Evolutionary conservation across 2,797 vertebrate genomes (phyloP), one percentile per base, ranked within the genome.

Genomic region (Rhyacichthys aspro): DNA sequence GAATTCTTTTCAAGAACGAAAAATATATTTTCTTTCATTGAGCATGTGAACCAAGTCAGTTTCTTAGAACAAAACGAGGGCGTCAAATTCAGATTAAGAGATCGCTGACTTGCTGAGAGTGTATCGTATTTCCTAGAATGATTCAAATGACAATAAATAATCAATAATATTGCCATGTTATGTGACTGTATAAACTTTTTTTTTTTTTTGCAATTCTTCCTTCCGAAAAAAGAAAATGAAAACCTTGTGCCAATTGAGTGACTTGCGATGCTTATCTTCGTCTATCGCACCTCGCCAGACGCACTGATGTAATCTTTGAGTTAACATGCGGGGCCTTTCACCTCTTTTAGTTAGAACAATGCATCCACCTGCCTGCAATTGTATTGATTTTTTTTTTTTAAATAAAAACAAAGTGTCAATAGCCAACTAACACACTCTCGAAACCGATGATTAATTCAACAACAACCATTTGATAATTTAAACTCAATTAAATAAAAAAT

Each of bases 41-140:
- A 58, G 43, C 55, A 63, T 90, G 82, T 74, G 81, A 87, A 86
- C 68, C 43, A 33, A 37, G 41, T 73, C 70, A 37, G 74, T 64
- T 92, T 92, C 91, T 90, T 55, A 92, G 91, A 92, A 92, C 75
- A 54, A 75, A 83, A 78, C 57, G 52, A 84, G 64, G 84, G 84
- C 76, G 81, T 78, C 52, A 43, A 71, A 73, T 76, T 72, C 45
- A 28, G 23, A 28, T 28, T 28, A 28, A 5, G 23, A 28, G 23
- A 28, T 28, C 67, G 63, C 75, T 42, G 28, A 55, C 50, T 44
- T 17, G 56, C 53, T 41, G 53, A 37, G 39, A 55, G 14, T 18
- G 3, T 70, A 49, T 46, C 63, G 50, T 10, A 55, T 80, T 92
- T 92, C 90, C 83, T 77, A 88, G 91, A 92, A 91, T 68, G 72